phyloP scores from a whole-genome alignment of 2,113 vertebrate genomes.

The Chlorodrepanis virens region DNA sequence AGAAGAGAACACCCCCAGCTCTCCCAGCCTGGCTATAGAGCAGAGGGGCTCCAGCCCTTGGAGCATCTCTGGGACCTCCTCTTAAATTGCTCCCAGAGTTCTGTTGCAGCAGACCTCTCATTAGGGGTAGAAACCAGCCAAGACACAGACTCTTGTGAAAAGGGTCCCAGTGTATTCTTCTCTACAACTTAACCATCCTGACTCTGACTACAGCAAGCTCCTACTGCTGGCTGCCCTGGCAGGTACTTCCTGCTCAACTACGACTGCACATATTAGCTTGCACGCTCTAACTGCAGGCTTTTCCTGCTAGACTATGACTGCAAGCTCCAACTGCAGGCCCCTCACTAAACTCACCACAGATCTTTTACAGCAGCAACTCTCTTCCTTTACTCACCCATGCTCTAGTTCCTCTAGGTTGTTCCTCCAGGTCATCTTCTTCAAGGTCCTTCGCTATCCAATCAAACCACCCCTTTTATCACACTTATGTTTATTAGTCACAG shows the following conservation, averaged over 20 bases:
- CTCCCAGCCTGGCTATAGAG: background rate
- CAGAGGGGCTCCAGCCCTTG: background rate
- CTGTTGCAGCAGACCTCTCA: background rate
- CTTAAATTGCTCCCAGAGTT: background rate
- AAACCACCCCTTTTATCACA: no score
- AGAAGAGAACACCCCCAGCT: background rate
- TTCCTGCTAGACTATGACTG: background rate
- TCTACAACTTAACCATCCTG: background rate
- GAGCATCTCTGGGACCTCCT: background rate
- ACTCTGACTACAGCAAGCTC: background rate
- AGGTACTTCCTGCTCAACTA: background rate
- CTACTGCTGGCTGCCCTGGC: background rate
- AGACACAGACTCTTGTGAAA: background rate
- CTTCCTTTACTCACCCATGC: no score
- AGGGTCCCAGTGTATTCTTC: background rate
- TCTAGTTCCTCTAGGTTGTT: no score
- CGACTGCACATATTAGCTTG: background rate
- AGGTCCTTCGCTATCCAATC: no score
- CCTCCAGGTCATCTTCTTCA: no score
- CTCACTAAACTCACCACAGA: no score
- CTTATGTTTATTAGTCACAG: no score
- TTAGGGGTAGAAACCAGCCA: background rate
- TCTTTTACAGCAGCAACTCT: no score
- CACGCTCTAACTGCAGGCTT: background rate
- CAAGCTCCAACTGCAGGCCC: no score